Evolutionary conservation across 2,888 invertebrate species (phyloP), one percentile per base, ranked within the genome.

Genomic region (Eilema depressum): DNA sequence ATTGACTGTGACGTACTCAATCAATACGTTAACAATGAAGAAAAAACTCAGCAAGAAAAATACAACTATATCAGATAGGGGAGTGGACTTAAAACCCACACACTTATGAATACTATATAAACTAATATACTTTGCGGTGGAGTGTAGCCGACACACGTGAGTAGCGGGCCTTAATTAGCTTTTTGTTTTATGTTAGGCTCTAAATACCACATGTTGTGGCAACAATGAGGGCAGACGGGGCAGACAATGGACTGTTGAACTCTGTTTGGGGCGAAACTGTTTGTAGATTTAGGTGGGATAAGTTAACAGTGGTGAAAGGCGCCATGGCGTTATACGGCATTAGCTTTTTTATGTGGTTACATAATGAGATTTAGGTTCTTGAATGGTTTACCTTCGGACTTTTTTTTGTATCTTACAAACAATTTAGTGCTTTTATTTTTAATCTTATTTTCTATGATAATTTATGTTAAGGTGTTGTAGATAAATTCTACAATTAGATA

Each of bases 171-270:
- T 78, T 85, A 85, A 86, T 87, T 86, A 79, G 61, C 81, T 87
- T 86, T 87, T 86, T 87, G 83, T 85, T 76, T 71, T 65, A 69
- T 81, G 85, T 81, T 79, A 77, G 81, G 87, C 84, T 87, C 87
- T 85, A 85, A 62, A 84, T 84, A 75, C 75, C 70, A 62, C 73
- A 60, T 69, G 66, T 66, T 68, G 41, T 65, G 69, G 68, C 23
- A 66, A 69, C 14, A 78, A 41, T 41, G 41, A 17, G 17, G 17
- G 41, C 77, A 69, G 65, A 65, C 57, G 28, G 61, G 61, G 33
- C 41, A 20, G 28, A 70, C 64, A 70, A 63, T 62, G 70, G 61
- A 56, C 30, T 25, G 67, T 47, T 28, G n/a, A 60, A 20, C 53
- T 63, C 20, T 59, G 67, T 62, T 53, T 62, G 12, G 56, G 69